Percentiles rank a stretch among this genome's conserved stretches.
These are phyloP conservation scores for Chloroceryle inda DNA, from an alignment of 2,797 vertebrate genomes.

Conservation along the genomic window DNA sequence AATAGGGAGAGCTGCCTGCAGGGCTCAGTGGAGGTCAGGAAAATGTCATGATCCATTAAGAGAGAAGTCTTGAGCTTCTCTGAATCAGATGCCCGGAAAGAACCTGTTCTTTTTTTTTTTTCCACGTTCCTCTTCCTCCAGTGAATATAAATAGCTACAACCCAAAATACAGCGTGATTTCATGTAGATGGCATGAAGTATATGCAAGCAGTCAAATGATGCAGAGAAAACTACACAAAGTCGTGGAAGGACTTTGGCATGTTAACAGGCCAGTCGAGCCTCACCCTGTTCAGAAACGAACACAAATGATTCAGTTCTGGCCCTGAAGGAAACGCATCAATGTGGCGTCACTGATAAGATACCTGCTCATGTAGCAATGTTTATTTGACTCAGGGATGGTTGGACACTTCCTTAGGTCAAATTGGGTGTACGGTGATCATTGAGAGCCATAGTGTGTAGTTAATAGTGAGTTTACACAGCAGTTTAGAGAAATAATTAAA, in stretches of 20 bases:
- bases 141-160: background rate
- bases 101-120: background rate
- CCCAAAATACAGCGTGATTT: conserved; percentile 15
- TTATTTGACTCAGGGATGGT: background rate
- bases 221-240: background rate
- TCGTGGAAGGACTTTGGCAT: conserved; percentile 22
- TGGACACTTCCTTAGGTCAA: background rate
- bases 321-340: background rate
- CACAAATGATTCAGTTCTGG: background rate
- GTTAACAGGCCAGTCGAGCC: background rate
- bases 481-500: background rate
- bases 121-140: background rate
- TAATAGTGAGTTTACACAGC: background rate
- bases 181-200: background rate
- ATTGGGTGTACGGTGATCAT: background rate
- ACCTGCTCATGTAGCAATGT: background rate
- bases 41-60: background rate
- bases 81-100: background rate
- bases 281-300: conserved; percentile 49
- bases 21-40: background rate
- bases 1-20: background rate
- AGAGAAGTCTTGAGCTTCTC: background rate
- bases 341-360: background rate
- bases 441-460: background rate
- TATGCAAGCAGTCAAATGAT: background rate